phyloP scores from a whole-genome alignment of 2,888 invertebrate genomes.

The Leucozona laternaria region DNA sequence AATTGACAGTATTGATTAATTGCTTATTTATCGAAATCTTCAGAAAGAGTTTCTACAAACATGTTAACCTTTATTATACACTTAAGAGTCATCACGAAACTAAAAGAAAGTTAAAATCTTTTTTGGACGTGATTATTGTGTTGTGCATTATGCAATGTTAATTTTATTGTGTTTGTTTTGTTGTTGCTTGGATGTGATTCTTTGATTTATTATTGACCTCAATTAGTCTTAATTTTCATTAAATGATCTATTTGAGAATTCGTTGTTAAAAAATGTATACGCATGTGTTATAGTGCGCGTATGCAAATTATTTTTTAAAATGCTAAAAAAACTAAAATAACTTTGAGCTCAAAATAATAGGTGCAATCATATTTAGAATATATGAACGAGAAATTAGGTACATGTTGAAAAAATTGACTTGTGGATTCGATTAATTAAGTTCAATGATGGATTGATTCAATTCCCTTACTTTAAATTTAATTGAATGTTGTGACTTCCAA shows the following conservation, averaged over 20 bases:
- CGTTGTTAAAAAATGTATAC: too few relatives aligned
- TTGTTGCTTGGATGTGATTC: background rate
- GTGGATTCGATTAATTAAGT: too few relatives aligned
- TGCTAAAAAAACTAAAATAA: too few relatives aligned
- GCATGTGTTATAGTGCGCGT: too few relatives aligned
- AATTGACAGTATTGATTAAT: conserved; percentile 25
- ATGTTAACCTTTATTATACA: background rate
- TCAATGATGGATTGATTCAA: too few relatives aligned
- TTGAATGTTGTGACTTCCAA: too few relatives aligned
- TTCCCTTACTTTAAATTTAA: too few relatives aligned
- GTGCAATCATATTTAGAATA: too few relatives aligned
- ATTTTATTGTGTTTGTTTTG: background rate
- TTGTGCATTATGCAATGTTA: background rate
- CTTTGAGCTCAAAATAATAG: too few relatives aligned
- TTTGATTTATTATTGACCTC: conserved; percentile 5
- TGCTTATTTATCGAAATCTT: conserved; percentile 4
- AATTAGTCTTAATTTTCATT: conserved; percentile 4
- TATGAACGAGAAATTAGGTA: too few relatives aligned
- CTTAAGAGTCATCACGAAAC: background rate
- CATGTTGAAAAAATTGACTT: too few relatives aligned
- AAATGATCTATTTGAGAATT: background rate
- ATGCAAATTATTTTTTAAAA: too few relatives aligned
- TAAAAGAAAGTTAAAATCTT: background rate
- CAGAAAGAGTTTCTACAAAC: background rate
- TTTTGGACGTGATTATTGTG: background rate